Percentiles rank a stretch among this genome's conserved stretches.
phyloP scores from a whole-genome alignment of 2,888 invertebrate species.

The Syrista parreyssii region DNA sequence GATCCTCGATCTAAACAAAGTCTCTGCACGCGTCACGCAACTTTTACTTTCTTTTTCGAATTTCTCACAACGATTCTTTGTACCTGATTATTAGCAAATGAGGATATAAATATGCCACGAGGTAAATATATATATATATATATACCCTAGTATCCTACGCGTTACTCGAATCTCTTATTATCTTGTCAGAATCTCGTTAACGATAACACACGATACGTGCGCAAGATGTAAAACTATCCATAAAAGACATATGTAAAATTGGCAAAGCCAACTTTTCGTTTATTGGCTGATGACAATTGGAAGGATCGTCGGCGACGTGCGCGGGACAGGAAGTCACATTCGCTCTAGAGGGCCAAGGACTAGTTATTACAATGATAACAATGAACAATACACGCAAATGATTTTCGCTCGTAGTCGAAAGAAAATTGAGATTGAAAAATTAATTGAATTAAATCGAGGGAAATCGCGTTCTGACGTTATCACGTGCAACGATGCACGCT shows the following conservation, averaged over 20 bases:
- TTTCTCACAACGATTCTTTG: constrained; percentile 29
- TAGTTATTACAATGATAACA: background rate
- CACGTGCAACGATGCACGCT: background rate
- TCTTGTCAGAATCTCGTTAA: background rate
- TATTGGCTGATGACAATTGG: background rate
- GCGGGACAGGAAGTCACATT: background rate
- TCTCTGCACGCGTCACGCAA: background rate
- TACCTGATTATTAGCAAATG: constrained; percentile 21
- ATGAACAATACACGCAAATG: background rate
- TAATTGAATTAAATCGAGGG: background rate
- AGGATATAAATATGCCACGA: too few relatives aligned
- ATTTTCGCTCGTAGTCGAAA: background rate
- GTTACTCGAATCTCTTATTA: background rate
- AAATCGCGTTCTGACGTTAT: background rate
- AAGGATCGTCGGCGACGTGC: background rate
- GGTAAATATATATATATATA: background rate
- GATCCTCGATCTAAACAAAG: background rate
- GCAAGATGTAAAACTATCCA: too few relatives aligned
- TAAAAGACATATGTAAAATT: background rate
- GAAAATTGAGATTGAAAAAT: background rate
- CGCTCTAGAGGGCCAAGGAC: background rate
- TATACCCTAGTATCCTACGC: too few relatives aligned
- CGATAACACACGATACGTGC: background rate
- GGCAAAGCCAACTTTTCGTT: background rate
- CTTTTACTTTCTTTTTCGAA: background rate